These are phyloP conservation scores for Rattus norvegicus DNA, from an alignment of 2,113 vertebrate species.

Conservation along the genomic window DNA sequence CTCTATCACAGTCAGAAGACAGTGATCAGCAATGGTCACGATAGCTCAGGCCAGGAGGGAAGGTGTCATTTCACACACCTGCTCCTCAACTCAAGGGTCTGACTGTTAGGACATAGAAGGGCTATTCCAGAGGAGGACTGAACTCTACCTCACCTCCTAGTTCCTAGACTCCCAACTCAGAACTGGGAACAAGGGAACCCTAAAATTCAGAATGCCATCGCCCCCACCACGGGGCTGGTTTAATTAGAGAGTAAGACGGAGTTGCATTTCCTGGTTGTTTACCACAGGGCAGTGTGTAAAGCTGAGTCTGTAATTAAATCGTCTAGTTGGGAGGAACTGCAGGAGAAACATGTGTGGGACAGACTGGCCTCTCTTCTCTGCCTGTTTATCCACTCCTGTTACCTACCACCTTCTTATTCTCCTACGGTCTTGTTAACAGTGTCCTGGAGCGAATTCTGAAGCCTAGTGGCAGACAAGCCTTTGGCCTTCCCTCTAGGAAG, in stretches of 20 bases:
- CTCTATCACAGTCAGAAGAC: not conserved
- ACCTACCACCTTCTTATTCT: not conserved
- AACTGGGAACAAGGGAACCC: slow-evolving; percentile 11
- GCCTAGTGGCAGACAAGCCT: not conserved
- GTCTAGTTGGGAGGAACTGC: slow-evolving; percentile 29
- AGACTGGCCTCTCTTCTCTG: not conserved
- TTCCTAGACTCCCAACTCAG: not conserved
- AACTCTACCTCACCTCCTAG: not conserved
- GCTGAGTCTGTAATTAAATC: slow-evolving; percentile 60
- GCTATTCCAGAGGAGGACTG: slow-evolving; percentile 1
- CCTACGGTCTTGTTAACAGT: not conserved
- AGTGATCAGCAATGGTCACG: not conserved
- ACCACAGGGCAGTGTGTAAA: not conserved
- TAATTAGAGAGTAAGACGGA: not conserved
- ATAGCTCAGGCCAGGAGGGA: not conserved
- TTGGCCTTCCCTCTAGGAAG: not conserved
- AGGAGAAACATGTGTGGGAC: not conserved
- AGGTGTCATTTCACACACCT: not conserved
- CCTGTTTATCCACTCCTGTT: not conserved
- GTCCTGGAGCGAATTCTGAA: not conserved
- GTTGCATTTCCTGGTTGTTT: slow-evolving; percentile 44
- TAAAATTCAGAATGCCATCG: not conserved
- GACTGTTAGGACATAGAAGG: not conserved
- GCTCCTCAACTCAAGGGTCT: not conserved
- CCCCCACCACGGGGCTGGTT: rapidly evolving